These are phyloP conservation scores for Drosophila testacea DNA, from an alignment of 2,888 invertebrate genomes.

Conservation along the genomic window DNA sequence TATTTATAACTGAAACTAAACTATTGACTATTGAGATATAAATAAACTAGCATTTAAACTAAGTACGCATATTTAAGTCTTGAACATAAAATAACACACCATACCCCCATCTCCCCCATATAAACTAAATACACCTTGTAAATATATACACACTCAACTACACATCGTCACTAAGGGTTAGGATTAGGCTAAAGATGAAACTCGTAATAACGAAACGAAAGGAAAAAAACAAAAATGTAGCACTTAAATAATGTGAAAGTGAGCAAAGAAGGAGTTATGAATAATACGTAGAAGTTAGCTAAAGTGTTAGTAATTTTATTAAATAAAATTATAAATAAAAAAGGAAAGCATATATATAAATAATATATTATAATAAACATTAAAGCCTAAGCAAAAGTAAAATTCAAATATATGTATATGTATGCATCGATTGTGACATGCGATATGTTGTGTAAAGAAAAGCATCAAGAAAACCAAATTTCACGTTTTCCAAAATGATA, in stretches of 20 bases:
- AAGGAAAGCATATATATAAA: constrained; percentile 44
- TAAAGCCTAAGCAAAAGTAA: constrained; percentile 39
- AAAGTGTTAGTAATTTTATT: constrained; percentile 84
- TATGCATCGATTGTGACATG: constrained; percentile 51
- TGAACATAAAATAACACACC: constrained; percentile 42
- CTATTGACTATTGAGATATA: constrained; percentile 80
- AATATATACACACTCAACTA: constrained; percentile 70
- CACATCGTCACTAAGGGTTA: constrained; percentile 69
- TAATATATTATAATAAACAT: constrained; percentile 51
- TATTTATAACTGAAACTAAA: constrained; percentile 76
- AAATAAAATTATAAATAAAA: constrained; percentile 78
- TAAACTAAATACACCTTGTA: constrained; percentile 64
- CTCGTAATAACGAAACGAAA: constrained; percentile 50
- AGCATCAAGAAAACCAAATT: constrained; percentile 39
- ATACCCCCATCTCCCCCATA: constrained; percentile 17
- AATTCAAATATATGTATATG: constrained; percentile 54
- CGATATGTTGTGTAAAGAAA: constrained; percentile 55
- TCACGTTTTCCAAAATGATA: constrained; percentile 58
- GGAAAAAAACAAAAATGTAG: constrained; percentile 51
- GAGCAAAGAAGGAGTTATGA: constrained; percentile 52
- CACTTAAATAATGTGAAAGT: constrained; percentile 72
- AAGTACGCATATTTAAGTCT: constrained; percentile 62
- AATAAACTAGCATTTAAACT: constrained; percentile 56
- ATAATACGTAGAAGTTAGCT: constrained; percentile 73
- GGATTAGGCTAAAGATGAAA: constrained; percentile 56